These are phyloP conservation scores for Amniataba percoides DNA, from an alignment of 2,797 vertebrate genomes.

Conservation along the genomic window DNA sequence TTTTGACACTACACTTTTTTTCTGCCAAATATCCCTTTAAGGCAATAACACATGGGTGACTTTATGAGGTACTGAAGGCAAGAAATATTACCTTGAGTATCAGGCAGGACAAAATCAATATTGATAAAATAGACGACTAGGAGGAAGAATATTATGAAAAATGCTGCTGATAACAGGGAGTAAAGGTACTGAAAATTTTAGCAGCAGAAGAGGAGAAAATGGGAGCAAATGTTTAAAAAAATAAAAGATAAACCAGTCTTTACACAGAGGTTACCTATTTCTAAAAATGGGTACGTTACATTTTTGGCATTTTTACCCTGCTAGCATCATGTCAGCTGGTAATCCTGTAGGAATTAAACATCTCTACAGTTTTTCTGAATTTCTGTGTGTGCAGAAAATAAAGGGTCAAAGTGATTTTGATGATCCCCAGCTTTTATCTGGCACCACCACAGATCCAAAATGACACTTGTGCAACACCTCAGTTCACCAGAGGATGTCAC, in stretches of 20 bases:
- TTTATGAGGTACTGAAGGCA: conserved; percentile 48
- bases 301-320: not conserved
- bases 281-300: not conserved
- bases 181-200: conserved; percentile 8
- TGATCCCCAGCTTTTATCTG: too few relatives aligned
- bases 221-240: not conserved
- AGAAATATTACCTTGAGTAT: conserved; percentile 56
- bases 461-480: not conserved
- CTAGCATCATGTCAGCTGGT: not conserved
- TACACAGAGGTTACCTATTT: not conserved
- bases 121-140: conserved; percentile 46
- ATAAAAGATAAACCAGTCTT: not conserved
- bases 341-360: not conserved
- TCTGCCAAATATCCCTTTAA: conserved; percentile 50
- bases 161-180: conserved; percentile 11
- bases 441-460: not conserved
- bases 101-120: conserved; percentile 59
- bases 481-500: not conserved
- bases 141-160: conserved; percentile 44
- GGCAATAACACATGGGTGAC: conserved; percentile 36
- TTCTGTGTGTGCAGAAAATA: not conserved
- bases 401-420: too few relatives aligned
- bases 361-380: too few relatives aligned
- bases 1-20: conserved; percentile 34
- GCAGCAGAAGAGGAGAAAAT: not conserved